Conservation (phyloP, 2,113 vertebrate genomes). For the Podarcis raffonei region DNA sequence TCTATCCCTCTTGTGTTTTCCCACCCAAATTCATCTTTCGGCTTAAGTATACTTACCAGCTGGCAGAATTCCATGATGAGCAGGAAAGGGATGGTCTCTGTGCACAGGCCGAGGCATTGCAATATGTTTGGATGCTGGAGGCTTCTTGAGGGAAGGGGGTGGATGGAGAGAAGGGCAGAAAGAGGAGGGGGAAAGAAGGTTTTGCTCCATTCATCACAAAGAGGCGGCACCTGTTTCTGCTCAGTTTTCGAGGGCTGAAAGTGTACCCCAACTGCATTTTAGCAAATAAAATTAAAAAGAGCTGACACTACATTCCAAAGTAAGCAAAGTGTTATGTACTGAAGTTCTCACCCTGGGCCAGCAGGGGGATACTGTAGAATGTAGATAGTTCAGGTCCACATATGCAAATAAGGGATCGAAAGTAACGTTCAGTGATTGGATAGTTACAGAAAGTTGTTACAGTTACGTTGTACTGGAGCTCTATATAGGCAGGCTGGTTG, state of each 20-base stretch:
- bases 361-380: too few relatives aligned
- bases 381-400: too few relatives aligned
- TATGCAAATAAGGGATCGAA: too few relatives aligned
- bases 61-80: conserved; percentile 95
- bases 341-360: too few relatives aligned
- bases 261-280: not conserved
- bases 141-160: conserved; percentile 72
- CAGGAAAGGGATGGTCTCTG: conserved; percentile 87
- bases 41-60: conserved; percentile 76
- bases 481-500: too few relatives aligned
- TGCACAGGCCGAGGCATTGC: conserved; percentile 90
- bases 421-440: too few relatives aligned
- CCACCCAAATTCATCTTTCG: not conserved
- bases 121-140: conserved; percentile 91
- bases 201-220: not conserved
- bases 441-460: too few relatives aligned
- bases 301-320: too few relatives aligned
- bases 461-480: too few relatives aligned
- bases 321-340: too few relatives aligned
- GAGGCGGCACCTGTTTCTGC: too few relatives aligned
- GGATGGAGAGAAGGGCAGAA: not conserved
- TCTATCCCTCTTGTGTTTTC: not conserved
- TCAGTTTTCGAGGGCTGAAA: not conserved
- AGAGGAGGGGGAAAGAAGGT: not conserved
- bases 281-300: too few relatives aligned